phyloP scores from a whole-genome alignment of 2,888 invertebrate species.

The Drosophila anomelani region DNA sequence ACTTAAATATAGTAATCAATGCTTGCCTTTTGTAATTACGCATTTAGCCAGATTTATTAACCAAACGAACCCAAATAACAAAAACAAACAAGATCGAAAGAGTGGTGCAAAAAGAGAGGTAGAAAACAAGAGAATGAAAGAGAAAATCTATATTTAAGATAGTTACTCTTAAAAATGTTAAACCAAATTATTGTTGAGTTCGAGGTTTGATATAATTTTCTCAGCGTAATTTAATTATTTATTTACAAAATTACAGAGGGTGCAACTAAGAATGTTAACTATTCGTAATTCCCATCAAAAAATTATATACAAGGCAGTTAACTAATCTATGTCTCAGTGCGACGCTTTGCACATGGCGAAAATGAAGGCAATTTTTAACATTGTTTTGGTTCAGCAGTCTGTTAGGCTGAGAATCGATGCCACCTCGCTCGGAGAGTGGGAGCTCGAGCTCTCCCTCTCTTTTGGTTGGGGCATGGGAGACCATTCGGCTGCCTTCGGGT shows the following conservation, averaged over 20 bases:
- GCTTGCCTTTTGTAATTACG: slow-evolving; percentile 29
- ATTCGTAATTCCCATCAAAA: too few species aligned
- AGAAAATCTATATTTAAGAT: neutral
- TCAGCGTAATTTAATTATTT: neutral
- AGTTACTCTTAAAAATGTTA: slow-evolving; percentile 5
- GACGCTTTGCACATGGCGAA: too few species aligned
- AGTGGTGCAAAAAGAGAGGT: slow-evolving; percentile 2
- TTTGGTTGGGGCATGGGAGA: neutral
- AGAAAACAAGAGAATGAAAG: neutral
- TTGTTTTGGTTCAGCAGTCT: neutral
- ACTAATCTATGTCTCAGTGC: too few species aligned
- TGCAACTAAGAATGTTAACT: neutral
- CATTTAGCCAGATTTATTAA: slow-evolving; percentile 28
- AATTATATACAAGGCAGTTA: too few species aligned
- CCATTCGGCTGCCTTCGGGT: slow-evolving; percentile 1
- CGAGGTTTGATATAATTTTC: neutral
- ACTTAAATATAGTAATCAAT: slow-evolving; percentile 14
- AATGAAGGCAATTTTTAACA: neutral
- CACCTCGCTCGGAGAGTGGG: neutral
- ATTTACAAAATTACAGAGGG: neutral
- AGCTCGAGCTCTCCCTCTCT: slow-evolving; percentile 4
- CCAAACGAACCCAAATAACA: slow-evolving; percentile 11
- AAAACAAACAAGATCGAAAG: slow-evolving; percentile 27
- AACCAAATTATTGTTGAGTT: neutral
- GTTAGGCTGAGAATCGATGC: neutral